Conservation (phyloP, 2,888 invertebrate species). For the Hipparchia sbordonii region DNA sequence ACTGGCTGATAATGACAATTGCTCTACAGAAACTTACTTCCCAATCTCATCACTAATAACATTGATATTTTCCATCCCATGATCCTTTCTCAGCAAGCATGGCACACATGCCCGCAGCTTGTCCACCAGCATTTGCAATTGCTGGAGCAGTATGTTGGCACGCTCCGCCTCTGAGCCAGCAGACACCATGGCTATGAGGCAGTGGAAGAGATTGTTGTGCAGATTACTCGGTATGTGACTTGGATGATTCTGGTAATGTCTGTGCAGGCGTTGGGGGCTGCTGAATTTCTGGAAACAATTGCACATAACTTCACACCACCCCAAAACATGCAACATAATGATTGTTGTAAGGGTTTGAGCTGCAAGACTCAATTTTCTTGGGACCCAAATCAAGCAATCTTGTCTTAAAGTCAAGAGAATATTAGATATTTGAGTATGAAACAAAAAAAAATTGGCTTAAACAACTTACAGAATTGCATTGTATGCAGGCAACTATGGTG, state of each 20-base stretch:
- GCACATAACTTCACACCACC: no score
- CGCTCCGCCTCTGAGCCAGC: slow-evolving; percentile 60
- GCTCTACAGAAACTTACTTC: slow-evolving; percentile 52
- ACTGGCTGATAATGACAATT: neutral
- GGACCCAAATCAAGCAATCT: no score
- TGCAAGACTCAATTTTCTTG: no score
- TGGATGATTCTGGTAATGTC: slow-evolving; percentile 71
- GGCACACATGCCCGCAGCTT: slow-evolving; percentile 66
- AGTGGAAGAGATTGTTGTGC: slow-evolving; percentile 72
- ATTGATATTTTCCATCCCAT: slow-evolving; percentile 54
- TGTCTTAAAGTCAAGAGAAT: no score
- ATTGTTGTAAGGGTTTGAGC: no score
- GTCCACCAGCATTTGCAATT: slow-evolving; percentile 65
- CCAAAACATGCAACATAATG: no score
- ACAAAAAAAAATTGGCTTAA: no score
- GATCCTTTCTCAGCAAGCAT: slow-evolving; percentile 61
- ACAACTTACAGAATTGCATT: slow-evolving; percentile 66
- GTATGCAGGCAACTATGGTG: slow-evolving; percentile 59
- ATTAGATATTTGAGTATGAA: no score
- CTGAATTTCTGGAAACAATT: slow-evolving; percentile 62
- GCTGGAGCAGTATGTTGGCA: slow-evolving; percentile 67
- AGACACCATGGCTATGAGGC: slow-evolving; percentile 66
- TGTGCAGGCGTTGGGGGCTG: slow-evolving; percentile 68
- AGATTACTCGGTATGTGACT: slow-evolving; percentile 67
- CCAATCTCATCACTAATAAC: slow-evolving; percentile 69